Conservation (phyloP, 2,888 invertebrate species). For the Rhagophthalmus giganteus region DNA sequence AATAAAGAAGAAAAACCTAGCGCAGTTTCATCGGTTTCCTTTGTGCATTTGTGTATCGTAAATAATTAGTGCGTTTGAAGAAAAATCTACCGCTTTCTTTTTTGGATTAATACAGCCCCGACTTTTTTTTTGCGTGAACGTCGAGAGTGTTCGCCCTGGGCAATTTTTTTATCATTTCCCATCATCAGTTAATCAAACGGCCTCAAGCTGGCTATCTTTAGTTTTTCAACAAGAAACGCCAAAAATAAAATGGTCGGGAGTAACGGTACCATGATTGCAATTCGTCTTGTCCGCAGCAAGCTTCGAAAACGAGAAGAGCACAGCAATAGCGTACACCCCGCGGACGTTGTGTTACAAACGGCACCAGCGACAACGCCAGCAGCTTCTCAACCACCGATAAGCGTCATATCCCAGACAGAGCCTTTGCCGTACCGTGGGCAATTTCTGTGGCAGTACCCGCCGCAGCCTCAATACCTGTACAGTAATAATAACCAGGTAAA, state of each 20-base stretch:
- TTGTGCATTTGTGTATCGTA: not conserved
- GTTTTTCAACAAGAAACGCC: slow-evolving; percentile 46
- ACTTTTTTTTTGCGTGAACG: too few relatives aligned
- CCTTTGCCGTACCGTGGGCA: slow-evolving; percentile 68
- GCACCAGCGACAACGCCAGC: slow-evolving; percentile 54
- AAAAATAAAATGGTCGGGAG: slow-evolving; percentile 72
- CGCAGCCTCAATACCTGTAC: slow-evolving; percentile 77
- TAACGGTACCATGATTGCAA: slow-evolving; percentile 84
- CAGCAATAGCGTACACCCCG: slow-evolving; percentile 70
- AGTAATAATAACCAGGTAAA: slow-evolving; percentile 76
- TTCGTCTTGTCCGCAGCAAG: slow-evolving; percentile 90
- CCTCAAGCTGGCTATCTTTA: slow-evolving; percentile 54
- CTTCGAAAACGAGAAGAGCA: slow-evolving; percentile 83
- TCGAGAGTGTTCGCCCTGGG: not conserved
- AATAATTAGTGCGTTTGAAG: not conserved
- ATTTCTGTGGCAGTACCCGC: slow-evolving; percentile 83
- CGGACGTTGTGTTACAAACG: slow-evolving; percentile 66
- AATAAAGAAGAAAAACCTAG: too few relatives aligned
- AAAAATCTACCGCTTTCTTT: too few relatives aligned
- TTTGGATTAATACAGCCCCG: too few relatives aligned
- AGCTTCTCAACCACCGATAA: slow-evolving; percentile 39
- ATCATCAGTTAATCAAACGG: slow-evolving; percentile 18
- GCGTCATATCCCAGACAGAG: slow-evolving; percentile 54
- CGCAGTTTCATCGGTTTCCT: not conserved
- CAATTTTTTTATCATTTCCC: not conserved